phyloP scores from a whole-genome alignment of 2,797 vertebrate species.

The Crocodylus rhombifer region DNA sequence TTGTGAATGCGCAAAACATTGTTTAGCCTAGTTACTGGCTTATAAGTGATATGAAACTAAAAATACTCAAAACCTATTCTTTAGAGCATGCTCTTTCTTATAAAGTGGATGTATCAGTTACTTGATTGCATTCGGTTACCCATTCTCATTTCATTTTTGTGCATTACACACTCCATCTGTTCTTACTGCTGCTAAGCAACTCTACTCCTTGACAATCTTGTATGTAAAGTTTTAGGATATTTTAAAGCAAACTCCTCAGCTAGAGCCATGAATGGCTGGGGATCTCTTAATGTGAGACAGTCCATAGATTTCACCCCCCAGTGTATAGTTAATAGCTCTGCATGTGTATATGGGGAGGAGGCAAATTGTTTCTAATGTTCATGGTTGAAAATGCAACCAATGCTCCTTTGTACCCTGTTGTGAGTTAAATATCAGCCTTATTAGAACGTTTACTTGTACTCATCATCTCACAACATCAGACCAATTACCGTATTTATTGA shows the following conservation, averaged over 20 bases:
- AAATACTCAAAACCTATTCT: neutral
- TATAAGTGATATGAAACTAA: neutral
- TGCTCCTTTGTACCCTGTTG: neutral
- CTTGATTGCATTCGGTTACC: neutral
- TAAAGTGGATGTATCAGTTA: neutral
- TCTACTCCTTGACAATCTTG: neutral
- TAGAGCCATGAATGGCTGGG: neutral
- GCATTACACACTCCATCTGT: neutral
- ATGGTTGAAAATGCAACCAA: neutral
- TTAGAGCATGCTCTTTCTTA: neutral
- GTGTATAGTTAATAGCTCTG: neutral
- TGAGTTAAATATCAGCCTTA: neutral
- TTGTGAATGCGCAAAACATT: conserved; percentile 27
- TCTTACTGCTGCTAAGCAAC: neutral
- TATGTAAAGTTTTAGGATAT: neutral
- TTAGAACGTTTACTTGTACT: neutral
- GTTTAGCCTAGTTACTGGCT: neutral
- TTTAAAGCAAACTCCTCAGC: neutral
- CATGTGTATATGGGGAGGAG: neutral
- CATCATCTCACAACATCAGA: neutral
- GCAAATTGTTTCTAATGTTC: neutral
- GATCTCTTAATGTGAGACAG: neutral
- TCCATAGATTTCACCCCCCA: neutral
- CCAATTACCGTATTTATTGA: too few species aligned
- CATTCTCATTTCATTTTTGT: neutral